Conservation (phyloP, 1,140 invertebrate genomes). For the Ooceraea biroi region DNA sequence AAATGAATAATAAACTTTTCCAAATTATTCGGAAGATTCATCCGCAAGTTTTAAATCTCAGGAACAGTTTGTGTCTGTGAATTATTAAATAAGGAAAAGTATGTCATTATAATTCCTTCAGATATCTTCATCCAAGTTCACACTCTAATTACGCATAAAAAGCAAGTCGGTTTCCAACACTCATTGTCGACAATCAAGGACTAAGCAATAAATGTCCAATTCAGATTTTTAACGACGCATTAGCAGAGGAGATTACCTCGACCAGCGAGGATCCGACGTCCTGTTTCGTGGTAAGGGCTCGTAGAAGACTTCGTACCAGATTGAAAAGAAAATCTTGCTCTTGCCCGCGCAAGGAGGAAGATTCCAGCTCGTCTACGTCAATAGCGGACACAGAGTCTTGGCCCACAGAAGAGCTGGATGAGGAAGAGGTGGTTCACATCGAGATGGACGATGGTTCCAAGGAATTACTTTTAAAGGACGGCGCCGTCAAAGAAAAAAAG, state of each 20-base stretch:
- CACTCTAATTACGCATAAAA: not conserved
- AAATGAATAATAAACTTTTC: not conserved
- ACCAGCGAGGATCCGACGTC: constrained; percentile 68
- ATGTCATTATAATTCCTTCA: not conserved
- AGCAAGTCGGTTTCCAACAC: not conserved
- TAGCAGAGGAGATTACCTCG: constrained; percentile 62
- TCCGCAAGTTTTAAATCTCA: not conserved
- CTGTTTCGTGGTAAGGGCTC: constrained; percentile 74
- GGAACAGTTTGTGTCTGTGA: not conserved
- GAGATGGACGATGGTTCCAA: constrained; percentile 70
- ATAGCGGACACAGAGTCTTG: constrained; percentile 75
- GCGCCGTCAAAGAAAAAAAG: constrained; percentile 51
- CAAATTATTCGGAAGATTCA: not conserved
- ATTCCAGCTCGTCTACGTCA: constrained; percentile 70
- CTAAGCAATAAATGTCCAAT: constrained; percentile 25
- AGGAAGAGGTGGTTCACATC: constrained; percentile 74
- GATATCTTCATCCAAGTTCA: not conserved
- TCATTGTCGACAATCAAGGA: not conserved
- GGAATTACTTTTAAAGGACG: constrained; percentile 63
- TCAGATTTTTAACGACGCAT: constrained; percentile 79
- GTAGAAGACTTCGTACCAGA: constrained; percentile 63
- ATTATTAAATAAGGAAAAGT: constrained; percentile 6
- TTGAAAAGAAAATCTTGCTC: constrained; percentile 50
- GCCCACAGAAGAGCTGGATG: constrained; percentile 73
- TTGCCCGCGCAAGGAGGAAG: not conserved